Percentiles rank a stretch among this genome's conserved stretches.
Conservation (phyloP, 2,113 vertebrate species). For the Mellivora capensis region DNA sequence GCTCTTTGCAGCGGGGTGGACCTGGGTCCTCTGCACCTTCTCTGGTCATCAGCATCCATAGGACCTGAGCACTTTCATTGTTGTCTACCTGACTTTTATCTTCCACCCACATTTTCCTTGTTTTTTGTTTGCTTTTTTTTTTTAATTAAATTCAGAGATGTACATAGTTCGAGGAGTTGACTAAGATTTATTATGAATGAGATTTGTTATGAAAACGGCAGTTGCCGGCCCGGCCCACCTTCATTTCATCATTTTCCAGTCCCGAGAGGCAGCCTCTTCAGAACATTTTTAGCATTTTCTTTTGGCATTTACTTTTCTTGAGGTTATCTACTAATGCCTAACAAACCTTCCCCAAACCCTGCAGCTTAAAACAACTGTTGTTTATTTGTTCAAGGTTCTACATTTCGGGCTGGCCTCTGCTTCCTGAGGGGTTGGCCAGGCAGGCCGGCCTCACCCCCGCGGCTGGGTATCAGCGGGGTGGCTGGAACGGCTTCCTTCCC, state of each 20-base stretch:
- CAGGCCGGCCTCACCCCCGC: rapidly evolving
- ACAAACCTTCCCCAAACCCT: background rate
- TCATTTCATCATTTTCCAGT: constrained; percentile 24
- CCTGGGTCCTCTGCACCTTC: background rate
- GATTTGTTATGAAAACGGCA: constrained; percentile 9
- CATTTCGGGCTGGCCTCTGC: rapidly evolving
- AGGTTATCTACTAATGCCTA: background rate
- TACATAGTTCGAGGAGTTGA: background rate
- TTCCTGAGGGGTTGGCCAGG: background rate
- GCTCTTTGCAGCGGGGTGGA: background rate
- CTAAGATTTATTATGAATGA: background rate
- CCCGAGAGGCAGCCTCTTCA: background rate
- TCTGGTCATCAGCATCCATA: background rate
- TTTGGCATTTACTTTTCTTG: background rate
- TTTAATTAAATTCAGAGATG: background rate
- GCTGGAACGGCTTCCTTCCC: background rate
- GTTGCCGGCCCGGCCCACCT: background rate
- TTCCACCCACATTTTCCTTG: background rate
- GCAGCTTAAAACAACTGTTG: background rate
- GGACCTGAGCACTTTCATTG: background rate
- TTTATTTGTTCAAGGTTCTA: background rate
- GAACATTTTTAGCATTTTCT: background rate
- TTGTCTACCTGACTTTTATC: background rate
- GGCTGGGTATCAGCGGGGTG: background rate
- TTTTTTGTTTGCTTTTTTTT: constrained; percentile 25